phyloP scores from a whole-genome alignment of 2,888 invertebrate species.

The Unio delphinus region DNA sequence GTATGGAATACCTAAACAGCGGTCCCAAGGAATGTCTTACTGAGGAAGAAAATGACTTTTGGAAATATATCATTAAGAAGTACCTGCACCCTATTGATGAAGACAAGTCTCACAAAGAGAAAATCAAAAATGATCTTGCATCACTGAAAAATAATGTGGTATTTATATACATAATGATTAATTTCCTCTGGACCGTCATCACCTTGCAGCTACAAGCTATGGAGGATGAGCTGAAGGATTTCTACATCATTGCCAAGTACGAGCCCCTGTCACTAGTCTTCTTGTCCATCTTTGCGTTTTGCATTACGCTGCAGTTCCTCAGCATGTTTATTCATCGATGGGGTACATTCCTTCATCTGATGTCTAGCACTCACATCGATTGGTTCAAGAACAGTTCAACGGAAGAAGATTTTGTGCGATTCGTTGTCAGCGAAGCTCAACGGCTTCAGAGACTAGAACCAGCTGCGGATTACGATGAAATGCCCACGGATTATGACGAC shows the following conservation, averaged over 20 bases:
- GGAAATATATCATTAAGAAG: conserved; percentile 94
- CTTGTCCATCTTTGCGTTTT: conserved; percentile 56
- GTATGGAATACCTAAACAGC: conserved; percentile 88
- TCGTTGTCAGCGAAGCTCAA: conserved; percentile 59
- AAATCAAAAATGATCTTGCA: conserved; percentile 54
- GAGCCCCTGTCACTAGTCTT: conserved; percentile 61
- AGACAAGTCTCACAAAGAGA: conserved; percentile 79
- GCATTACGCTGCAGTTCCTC: conserved; percentile 57
- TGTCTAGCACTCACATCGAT: conserved; percentile 62
- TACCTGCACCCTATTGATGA: conserved; percentile 95
- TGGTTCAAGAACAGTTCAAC: conserved; percentile 57
- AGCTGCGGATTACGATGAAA: conserved; percentile 56
- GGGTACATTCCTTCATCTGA: conserved; percentile 65
- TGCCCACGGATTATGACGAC: conserved; percentile 43
- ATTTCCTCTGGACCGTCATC: conserved; percentile 98
- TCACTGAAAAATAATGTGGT: conserved; percentile 62
- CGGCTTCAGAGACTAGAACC: conserved; percentile 59
- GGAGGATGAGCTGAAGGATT: conserved; percentile 79
- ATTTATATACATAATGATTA: conserved; percentile 84
- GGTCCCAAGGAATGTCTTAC: conserved; percentile 89
- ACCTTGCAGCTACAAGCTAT: conserved; percentile 95
- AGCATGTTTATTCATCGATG: conserved; percentile 64
- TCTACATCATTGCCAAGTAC: conserved; percentile 60
- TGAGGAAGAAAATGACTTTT: conserved; percentile 89
- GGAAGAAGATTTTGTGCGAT: conserved; percentile 62